Conservation (phyloP, 2,797 vertebrate genomes). For the Lepus oiostolus region DNA sequence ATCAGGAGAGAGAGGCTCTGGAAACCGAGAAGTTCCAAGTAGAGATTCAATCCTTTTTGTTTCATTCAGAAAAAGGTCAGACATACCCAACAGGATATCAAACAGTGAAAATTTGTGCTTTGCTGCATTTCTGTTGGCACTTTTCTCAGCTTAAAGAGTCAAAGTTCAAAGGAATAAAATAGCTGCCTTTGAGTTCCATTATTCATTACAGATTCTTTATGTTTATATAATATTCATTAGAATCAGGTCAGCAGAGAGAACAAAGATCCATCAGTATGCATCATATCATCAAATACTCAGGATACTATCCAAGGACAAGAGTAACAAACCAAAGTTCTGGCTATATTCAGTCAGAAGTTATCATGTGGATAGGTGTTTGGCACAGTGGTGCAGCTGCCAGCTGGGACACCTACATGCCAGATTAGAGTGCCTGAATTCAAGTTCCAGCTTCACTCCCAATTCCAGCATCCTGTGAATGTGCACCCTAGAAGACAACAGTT, state of each 20-base stretch:
- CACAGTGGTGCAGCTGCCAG: too few relatives aligned
- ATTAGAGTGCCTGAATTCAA: too few relatives aligned
- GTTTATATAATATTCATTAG: conserved; percentile 68
- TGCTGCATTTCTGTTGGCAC: conserved; percentile 2
- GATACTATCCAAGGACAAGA: conserved; percentile 19
- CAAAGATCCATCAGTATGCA: background rate
- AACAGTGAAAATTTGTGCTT: conserved; percentile 35
- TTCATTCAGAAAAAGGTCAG: conserved; percentile 6
- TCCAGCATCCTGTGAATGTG: too few relatives aligned
- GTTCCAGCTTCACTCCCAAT: too few relatives aligned
- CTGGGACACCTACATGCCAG: too few relatives aligned
- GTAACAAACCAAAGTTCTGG: conserved; percentile 44
- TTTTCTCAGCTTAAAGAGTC: conserved; percentile 40
- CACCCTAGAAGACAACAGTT: too few relatives aligned
- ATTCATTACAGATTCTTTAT: conserved; percentile 49
- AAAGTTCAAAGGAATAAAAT: conserved; percentile 45
- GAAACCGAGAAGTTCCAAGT: background rate
- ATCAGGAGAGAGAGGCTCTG: background rate
- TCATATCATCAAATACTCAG: background rate
- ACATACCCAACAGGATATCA: background rate
- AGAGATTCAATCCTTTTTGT: background rate
- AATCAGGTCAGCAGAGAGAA: background rate
- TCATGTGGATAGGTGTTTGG: background rate
- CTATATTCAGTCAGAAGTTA: conserved; percentile 8
- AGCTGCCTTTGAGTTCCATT: conserved; percentile 57